These are phyloP conservation scores for Troides aeacus DNA, from an alignment of 2,888 invertebrate genomes.

Conservation along the genomic window DNA sequence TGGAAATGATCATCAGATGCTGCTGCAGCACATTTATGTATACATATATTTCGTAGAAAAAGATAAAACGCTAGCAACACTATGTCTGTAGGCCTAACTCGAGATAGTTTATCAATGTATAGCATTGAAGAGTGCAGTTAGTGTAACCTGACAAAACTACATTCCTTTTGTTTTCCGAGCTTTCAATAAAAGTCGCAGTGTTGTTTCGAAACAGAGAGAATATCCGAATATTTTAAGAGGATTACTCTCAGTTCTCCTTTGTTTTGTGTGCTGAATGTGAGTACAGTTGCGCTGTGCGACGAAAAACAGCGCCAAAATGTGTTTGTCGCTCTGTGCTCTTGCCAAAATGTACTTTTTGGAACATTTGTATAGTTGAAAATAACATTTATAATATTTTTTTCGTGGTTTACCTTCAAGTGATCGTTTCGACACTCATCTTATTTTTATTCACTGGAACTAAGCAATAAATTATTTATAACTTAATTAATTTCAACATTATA, in stretches of 20 bases:
- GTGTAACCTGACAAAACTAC: conserved; percentile 20
- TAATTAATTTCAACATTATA: no score
- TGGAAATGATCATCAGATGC: no score
- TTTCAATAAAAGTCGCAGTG: conserved; percentile 23
- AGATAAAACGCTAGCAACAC: no score
- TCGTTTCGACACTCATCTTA: no score
- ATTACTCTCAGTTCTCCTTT: conserved; percentile 26
- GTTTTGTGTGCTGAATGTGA: conserved; percentile 25
- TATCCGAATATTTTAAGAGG: conserved; percentile 27
- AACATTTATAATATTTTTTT: background rate
- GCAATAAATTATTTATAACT: no score
- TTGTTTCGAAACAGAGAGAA: conserved; percentile 18
- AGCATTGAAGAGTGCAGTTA: background rate
- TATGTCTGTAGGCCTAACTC: no score
- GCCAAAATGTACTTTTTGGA: conserved; percentile 3
- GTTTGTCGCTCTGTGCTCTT: conserved; percentile 4
- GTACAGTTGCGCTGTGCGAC: conserved; percentile 11
- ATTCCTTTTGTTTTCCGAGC: conserved; percentile 19
- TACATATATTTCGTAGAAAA: no score
- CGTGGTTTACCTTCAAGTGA: no score
- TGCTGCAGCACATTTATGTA: no score
- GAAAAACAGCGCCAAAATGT: conserved; percentile 5
- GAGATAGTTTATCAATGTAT: no score
- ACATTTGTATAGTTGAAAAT: background rate
- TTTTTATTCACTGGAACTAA: no score